Base-by-base conservation (phyloP, 2,113 vertebrate genomes). In the Scortum barcoo region DNA sequence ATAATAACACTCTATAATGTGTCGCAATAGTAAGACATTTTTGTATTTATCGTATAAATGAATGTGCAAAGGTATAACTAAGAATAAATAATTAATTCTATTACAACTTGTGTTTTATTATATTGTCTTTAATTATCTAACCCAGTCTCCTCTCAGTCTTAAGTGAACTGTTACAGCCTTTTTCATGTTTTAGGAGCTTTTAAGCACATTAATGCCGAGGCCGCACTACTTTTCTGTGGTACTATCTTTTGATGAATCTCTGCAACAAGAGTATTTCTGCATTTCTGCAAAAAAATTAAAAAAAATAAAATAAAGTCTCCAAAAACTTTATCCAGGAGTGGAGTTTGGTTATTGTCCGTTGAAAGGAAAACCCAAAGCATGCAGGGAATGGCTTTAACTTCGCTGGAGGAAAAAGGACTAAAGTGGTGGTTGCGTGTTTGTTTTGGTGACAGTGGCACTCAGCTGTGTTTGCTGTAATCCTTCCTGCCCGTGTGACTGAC, bases 401-500 rank as follows among this genome's bases (percentile, higher is more conserved):
- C 20, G 12, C 26, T 38, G 16, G 30, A 53, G 78, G 33, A 36
- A 56, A 62, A 54, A 14, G 44, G 38, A 12, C 30, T 10, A 56
- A 84, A 62, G 83, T 56, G 66, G 51, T 3, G 9, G 73, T 24
- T 51, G 69, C 28, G 0, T 87, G 90, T 87, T 88, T 86, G 81
- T 80, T 80, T 92, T 68, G 80, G 77, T 84, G 81, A 78, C 76
- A 1, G 76, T 33, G 36, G 50, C 77, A 26, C 67, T 7, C 72
- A 50, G 85, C 85, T 56, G 78, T 28, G 79, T 78, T 76, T 9
- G 72, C 84, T 76, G 83, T 68, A 65, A 85, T 36, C 81, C 62
- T 53, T 80, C 74, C 86, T 68, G 71, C 72, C 62, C 1, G 16
- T 8, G 50, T 94, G 92, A 94, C 60, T 88, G 90, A 93, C 93